Percentiles rank a stretch among this genome's conserved stretches.
Conservation (phyloP, 2,888 invertebrate species). For the Rhogogaster chlorosoma region DNA sequence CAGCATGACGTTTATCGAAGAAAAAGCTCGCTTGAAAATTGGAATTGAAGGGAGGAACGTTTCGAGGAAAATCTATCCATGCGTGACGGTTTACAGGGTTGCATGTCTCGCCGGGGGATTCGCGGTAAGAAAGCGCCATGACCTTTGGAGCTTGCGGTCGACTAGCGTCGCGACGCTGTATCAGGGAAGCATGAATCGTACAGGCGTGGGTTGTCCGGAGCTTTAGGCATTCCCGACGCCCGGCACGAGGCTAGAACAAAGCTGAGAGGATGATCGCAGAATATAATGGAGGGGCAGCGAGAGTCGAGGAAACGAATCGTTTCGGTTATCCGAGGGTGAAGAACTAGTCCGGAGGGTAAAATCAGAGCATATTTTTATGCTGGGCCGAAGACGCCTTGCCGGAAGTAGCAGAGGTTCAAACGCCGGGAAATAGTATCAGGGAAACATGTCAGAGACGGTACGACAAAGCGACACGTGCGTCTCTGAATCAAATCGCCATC, state of each 20-base stretch:
- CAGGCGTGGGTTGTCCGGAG: neutral
- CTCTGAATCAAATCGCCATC: constrained; percentile 4
- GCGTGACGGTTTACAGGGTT: constrained; percentile 12
- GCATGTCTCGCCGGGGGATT: neutral
- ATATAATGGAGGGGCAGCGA: neutral
- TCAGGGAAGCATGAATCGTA: constrained; percentile 24
- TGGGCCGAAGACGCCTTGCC: constrained; percentile 43
- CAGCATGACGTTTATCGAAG: neutral
- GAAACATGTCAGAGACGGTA: neutral
- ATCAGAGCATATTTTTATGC: neutral
- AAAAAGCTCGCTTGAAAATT: neutral
- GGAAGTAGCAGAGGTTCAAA: constrained; percentile 40
- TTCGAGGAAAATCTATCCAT: neutral
- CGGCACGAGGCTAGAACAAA: constrained; percentile 28
- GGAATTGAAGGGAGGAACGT: neutral
- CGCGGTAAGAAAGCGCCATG: neutral
- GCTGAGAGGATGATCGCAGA: neutral
- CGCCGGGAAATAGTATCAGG: constrained; percentile 45
- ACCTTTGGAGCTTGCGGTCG: constrained; percentile 52
- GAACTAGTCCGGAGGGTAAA: neutral
- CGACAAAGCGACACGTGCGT: neutral
- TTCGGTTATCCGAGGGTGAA: neutral
- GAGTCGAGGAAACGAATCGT: neutral
- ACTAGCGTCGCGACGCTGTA: constrained; percentile 49
- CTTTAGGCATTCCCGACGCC: neutral